Conservation (phyloP, 1,140 invertebrate species). For the Pseudachorutes palmiensis region DNA sequence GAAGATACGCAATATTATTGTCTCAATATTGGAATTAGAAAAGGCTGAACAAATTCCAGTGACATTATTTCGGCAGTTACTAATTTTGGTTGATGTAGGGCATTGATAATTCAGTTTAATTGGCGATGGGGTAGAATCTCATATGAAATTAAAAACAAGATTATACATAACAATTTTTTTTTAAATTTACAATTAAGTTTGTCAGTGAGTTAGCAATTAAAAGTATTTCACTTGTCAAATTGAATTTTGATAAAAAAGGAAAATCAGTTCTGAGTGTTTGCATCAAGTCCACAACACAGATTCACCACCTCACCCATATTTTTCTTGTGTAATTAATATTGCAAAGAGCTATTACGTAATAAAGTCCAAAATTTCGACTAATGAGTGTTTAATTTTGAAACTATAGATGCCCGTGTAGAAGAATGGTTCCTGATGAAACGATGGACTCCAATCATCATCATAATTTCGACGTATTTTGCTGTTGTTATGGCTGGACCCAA, state of each 20-base stretch:
- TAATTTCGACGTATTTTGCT: conserved; percentile 43
- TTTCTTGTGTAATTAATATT: not conserved
- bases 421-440: conserved; percentile 46
- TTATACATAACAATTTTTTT: too few species aligned
- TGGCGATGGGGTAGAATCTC: too few species aligned
- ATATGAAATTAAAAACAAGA: too few species aligned
- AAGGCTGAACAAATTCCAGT: too few species aligned
- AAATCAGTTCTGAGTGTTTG: not conserved
- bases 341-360: not conserved
- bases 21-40: too few species aligned
- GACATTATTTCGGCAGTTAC: too few species aligned
- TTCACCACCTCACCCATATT: not conserved
- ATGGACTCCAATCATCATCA: conserved; percentile 43
- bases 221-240: not conserved
- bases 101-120: too few species aligned
- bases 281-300: not conserved
- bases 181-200: too few species aligned
- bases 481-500: conserved; percentile 44
- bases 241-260: not conserved
- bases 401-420: conserved; percentile 44
- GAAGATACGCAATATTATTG: too few species aligned
- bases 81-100: too few species aligned
- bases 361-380: not conserved
- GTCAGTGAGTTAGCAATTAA: too few species aligned
- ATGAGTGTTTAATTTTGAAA: conserved; percentile 10